phyloP scores from a whole-genome alignment of 1,140 invertebrate species.

The Amphibalanus amphitrite region DNA sequence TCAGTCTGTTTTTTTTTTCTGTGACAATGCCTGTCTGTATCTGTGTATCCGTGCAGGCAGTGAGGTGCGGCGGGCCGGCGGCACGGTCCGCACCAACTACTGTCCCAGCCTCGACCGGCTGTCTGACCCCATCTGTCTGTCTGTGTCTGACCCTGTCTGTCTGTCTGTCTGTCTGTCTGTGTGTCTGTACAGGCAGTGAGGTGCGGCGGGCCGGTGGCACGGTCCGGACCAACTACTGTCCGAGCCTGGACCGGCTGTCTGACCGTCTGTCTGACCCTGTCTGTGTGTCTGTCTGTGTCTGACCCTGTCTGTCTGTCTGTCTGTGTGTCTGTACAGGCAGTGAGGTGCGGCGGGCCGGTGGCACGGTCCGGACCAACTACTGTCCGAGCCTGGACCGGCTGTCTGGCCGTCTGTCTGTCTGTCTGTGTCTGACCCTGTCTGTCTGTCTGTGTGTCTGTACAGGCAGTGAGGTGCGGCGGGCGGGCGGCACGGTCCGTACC shows the following conservation, averaged over 20 bases:
- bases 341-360: too few relatives aligned
- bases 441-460: conserved; percentile 22
- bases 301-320: too few relatives aligned
- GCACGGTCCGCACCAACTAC: too few relatives aligned
- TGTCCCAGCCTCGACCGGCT: conserved; percentile 36
- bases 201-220: neutral
- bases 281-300: too few relatives aligned
- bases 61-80: neutral
- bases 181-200: neutral
- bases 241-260: too few relatives aligned
- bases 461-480: conserved; percentile 40
- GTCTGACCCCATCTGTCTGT: too few relatives aligned
- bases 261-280: too few relatives aligned
- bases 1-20: too few relatives aligned
- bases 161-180: neutral
- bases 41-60: neutral
- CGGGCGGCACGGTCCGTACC: conserved; percentile 29
- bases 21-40: too few relatives aligned
- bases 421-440: neutral
- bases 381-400: too few relatives aligned
- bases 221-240: neutral
- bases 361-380: too few relatives aligned
- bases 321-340: too few relatives aligned
- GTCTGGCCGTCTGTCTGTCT: neutral
- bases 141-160: neutral